A percentile compares a stretch with the other conserved stretches of the same genome.
Conservation (phyloP, 2,797 vertebrate species). For the Nasua narica region DNA sequence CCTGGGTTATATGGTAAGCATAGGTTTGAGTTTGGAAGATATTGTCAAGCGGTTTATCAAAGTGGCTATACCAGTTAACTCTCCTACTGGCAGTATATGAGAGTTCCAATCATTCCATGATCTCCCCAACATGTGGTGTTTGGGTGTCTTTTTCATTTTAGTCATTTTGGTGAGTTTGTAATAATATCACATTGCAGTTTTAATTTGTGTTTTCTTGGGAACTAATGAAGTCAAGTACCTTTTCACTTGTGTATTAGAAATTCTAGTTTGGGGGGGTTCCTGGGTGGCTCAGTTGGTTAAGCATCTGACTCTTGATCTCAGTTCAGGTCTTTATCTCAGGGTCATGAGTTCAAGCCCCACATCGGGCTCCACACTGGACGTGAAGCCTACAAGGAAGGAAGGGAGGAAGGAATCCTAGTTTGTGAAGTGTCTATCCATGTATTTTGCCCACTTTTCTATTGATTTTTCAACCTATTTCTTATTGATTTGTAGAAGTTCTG, state of each 20-base stretch:
- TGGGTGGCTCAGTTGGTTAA: not conserved
- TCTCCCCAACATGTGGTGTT: not conserved
- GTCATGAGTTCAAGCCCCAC: not conserved
- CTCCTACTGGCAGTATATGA: not conserved
- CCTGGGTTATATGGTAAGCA: not conserved
- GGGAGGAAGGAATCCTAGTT: not conserved
- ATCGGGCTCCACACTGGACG: not conserved
- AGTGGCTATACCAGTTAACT: not conserved
- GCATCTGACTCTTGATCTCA: not conserved
- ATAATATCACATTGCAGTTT: not conserved
- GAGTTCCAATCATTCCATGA: not conserved
- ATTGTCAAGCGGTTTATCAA: not conserved
- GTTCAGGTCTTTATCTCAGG: not conserved
- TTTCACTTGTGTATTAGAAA: not conserved
- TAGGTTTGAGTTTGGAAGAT: not conserved
- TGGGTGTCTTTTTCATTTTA: not conserved
- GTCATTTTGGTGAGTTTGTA: not conserved
- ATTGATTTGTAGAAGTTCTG: not conserved
- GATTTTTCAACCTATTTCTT: not conserved
- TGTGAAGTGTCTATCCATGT: not conserved
- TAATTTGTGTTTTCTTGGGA: not conserved
- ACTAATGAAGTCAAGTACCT: not conserved
- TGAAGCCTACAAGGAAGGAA: not conserved
- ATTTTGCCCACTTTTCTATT: not conserved
- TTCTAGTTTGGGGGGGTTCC: not conserved